These are phyloP conservation scores for Synergus umbraculus DNA, from an alignment of 2,888 invertebrate species.

Conservation along the genomic window DNA sequence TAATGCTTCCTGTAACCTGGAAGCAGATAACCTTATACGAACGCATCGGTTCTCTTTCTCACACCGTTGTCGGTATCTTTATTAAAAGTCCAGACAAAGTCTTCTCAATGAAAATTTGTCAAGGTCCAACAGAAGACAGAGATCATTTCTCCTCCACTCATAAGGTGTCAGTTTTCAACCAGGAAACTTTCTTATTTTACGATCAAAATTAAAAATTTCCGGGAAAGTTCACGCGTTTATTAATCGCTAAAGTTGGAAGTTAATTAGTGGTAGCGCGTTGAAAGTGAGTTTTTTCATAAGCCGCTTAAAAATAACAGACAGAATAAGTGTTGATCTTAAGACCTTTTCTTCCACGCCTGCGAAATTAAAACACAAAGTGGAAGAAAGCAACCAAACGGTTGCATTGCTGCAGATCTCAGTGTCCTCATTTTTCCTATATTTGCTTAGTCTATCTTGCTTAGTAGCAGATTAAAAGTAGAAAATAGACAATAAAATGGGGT, in stretches of 20 bases:
- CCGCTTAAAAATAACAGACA: background rate
- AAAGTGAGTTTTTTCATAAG: constrained; percentile 4
- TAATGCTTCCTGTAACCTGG: constrained; percentile 55
- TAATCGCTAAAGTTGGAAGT: constrained; percentile 2
- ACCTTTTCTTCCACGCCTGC: background rate
- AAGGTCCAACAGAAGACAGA: constrained; percentile 11
- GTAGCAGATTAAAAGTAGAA: background rate
- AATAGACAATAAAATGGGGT: background rate
- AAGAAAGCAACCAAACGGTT: too few relatives aligned
- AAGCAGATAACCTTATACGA: constrained; percentile 51
- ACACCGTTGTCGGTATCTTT: constrained; percentile 14
- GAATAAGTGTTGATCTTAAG: background rate
- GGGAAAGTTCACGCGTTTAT: constrained; percentile 9
- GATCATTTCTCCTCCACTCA: background rate
- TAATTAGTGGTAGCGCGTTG: background rate
- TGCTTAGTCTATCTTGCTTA: too few relatives aligned
- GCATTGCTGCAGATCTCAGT: background rate
- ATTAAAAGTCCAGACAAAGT: constrained; percentile 24
- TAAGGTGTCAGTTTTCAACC: constrained; percentile 4
- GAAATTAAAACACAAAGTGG: too few relatives aligned
- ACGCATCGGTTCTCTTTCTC: constrained; percentile 31
- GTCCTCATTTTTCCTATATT: background rate
- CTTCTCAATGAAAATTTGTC: background rate
- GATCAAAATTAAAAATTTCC: background rate
- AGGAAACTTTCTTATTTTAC: constrained; percentile 30